Evolutionary conservation across 2,888 invertebrate genomes (phyloP).

Genomic region (Marronus borbonicus): DNA sequence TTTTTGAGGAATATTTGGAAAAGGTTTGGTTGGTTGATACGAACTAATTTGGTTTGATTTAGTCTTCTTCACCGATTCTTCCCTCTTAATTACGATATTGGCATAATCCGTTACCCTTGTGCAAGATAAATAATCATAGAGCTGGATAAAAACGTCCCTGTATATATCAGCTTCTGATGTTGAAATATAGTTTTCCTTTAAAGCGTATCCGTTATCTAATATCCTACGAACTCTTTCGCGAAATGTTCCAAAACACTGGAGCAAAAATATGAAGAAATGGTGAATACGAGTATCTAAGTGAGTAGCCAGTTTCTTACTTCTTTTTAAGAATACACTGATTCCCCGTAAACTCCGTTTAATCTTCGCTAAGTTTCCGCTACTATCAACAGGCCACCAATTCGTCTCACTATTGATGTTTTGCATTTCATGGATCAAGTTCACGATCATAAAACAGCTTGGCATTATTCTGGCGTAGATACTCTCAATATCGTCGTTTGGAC

Average conservation of each 20-base stretch:
- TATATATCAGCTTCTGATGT: slow-evolving; percentile 21
- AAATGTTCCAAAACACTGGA: slow-evolving; percentile 25
- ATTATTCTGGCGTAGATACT: slow-evolving; percentile 31
- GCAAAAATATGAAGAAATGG: slow-evolving; percentile 34
- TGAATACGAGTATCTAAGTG: slow-evolving; percentile 21
- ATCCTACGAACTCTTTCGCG: slow-evolving; percentile 23
- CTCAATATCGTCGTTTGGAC: slow-evolving; percentile 29
- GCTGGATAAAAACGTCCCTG: slow-evolving; percentile 27
- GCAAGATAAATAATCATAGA: slow-evolving; percentile 35
- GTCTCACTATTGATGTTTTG: slow-evolving; percentile 16
- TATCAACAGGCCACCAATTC: slow-evolving; percentile 31
- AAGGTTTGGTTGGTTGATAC: neutral
- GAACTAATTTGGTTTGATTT: neutral
- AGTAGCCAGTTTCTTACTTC: slow-evolving; percentile 1
- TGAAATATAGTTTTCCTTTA: slow-evolving; percentile 32
- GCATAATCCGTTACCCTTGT: slow-evolving; percentile 23
- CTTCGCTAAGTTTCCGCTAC: slow-evolving; percentile 13
- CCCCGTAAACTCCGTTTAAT: slow-evolving; percentile 30
- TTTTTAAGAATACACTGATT: slow-evolving; percentile 14
- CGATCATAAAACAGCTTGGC: slow-evolving; percentile 37
- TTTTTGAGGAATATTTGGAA: slow-evolving; percentile 1
- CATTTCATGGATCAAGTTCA: slow-evolving; percentile 31
- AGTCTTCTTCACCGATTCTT: neutral
- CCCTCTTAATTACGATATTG: neutral
- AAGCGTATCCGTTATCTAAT: neutral